phyloP scores from a whole-genome alignment of 92 coral and sea anemone genomes.

The Porites rus region DNA sequence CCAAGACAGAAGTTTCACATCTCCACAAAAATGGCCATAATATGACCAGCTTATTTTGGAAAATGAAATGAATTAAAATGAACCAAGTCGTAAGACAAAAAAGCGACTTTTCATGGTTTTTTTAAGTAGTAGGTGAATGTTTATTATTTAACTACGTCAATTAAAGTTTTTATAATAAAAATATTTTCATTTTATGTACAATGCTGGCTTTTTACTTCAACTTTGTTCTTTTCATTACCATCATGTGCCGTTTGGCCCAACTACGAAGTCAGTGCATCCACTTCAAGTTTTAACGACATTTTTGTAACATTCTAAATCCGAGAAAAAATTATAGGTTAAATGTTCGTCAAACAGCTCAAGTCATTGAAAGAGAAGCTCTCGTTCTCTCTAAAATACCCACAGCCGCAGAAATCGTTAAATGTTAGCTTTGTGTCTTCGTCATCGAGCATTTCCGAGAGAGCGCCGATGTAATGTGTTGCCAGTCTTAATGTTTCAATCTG shows the following conservation, averaged over 20 bases:
- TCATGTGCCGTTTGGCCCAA: not conserved
- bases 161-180: not conserved
- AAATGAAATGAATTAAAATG: too few species aligned
- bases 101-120: not conserved
- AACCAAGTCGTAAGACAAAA: not conserved
- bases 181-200: not conserved
- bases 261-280: not conserved
- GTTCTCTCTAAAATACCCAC: slow-evolving; percentile 59
- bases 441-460: slow-evolving; percentile 92
- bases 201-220: not conserved
- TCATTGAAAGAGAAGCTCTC: slow-evolving; percentile 36
- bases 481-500: slow-evolving; percentile 94
- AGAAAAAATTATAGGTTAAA: slow-evolving; percentile 5
- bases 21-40: not conserved
- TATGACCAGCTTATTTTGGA: too few species aligned
- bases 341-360: slow-evolving; percentile 34
- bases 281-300: not conserved
- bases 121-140: not conserved
- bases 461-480: slow-evolving; percentile 96
- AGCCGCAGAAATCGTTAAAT: slow-evolving; percentile 77
- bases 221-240: not conserved
- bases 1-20: not conserved
- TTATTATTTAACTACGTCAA: not conserved
- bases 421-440: slow-evolving; percentile 66
- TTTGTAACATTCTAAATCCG: not conserved